Evolutionary conservation across 2,888 invertebrate species (phyloP), one percentile per base, ranked within the genome.

Genomic region (Neoitamus cyanurus): DNA sequence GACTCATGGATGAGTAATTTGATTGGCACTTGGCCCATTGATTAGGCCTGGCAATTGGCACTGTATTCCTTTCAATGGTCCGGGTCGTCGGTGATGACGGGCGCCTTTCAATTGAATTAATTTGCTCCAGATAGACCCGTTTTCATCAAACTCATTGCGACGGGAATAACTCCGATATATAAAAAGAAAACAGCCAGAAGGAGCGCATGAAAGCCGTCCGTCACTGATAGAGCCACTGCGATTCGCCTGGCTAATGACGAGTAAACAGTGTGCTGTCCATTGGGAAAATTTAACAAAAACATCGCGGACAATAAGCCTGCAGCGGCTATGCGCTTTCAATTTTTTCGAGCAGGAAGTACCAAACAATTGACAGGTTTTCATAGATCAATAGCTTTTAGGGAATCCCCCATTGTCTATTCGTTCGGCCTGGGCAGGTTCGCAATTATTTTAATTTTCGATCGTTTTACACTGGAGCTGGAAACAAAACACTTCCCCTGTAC

Each of bases 1-100:
- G 72, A 69, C 85, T 85, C 85, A 85, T 85, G 58, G 82, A n/a
- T 37, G 30, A 82, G 46, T 85, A 82, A 85, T 85, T 85, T 69
- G 82, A 84, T 85, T 85, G 82, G 84, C 85, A 83, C 84, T 84
- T 84, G 75, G 84, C 84, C 84, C 77, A 84, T 77, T 69, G 75
- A 80, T 84, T 72, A 58, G 46, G 9, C 68, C 58, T 48, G 46
- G 77, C 84, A 48, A 73, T 83, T 83, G 28, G 34, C 25, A 73
- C 20, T 7, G 42, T 48, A 31, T 48, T 70, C 46, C 73, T 73
- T 83, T 83, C 48, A 83, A 46, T 73, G 15, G 73, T 0, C 25
- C 58, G 58, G 25, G 78, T 13, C 28, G 20, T 48, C 48, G 78
- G n/a, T 6, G 42, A 25, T 83, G 34, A n/a, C 31, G 72, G 68